Percentiles rank a stretch among this genome's conserved stretches.
Evolutionary conservation across 2,888 invertebrate genomes (phyloP).

Genomic region (Dione vanillae): DNA sequence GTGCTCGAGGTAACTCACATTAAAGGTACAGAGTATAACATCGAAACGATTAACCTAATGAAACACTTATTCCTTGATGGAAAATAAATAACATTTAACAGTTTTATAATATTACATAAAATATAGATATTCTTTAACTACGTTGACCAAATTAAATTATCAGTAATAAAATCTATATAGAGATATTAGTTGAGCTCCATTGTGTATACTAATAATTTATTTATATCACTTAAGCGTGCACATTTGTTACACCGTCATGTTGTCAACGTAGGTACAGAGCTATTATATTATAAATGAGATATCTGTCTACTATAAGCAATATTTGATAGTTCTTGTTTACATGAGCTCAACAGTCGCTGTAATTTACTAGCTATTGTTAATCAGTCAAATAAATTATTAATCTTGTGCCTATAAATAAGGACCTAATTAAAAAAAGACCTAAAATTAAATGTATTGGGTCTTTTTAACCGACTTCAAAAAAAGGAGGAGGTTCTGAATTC

Average conservation of each 20-base stretch:
- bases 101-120: too few species aligned
- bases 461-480: too few species aligned
- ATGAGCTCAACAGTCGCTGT: conserved; percentile 6
- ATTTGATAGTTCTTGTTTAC: conserved; percentile 33
- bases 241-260: conserved; percentile 34
- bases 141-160: neutral
- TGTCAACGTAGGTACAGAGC: conserved; percentile 1
- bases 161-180: neutral
- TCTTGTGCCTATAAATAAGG: neutral
- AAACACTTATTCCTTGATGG: too few species aligned
- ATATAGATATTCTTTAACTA: too few species aligned
- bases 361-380: conserved; percentile 28
- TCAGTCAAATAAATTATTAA: neutral
- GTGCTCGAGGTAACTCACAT: too few species aligned
- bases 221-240: conserved; percentile 8
- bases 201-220: neutral
- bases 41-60: too few species aligned
- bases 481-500: too few species aligned
- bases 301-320: conserved; percentile 28
- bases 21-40: too few species aligned
- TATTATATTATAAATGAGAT: conserved; percentile 30
- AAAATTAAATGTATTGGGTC: too few species aligned
- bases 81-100: too few species aligned
- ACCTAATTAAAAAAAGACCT: too few species aligned
- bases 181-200: neutral